phyloP scores from a whole-genome alignment of 2,797 vertebrate species.

The Glyptemys insculpta region DNA sequence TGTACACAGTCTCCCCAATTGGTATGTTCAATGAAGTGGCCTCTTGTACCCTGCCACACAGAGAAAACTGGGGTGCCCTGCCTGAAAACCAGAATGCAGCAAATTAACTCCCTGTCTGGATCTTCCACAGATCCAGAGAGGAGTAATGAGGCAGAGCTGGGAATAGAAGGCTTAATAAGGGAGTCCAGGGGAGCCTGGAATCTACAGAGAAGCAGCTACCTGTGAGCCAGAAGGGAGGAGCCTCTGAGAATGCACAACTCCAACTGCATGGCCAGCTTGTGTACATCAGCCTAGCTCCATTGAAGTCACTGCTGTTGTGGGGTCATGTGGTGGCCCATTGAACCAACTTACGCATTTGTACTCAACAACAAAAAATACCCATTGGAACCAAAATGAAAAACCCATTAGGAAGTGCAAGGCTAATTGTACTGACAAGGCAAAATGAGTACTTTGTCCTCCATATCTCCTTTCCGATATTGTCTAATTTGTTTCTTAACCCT shows the following conservation, averaged over 20 bases:
- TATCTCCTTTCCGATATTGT: not conserved
- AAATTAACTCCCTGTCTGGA: not conserved
- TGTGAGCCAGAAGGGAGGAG: not conserved
- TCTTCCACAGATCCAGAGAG: not conserved
- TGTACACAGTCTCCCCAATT: not conserved
- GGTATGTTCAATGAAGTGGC: not conserved
- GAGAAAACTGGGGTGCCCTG: not conserved
- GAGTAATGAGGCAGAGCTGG: accelerated
- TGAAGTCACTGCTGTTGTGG: not conserved
- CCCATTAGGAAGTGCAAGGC: not conserved
- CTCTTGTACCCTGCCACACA: not conserved
- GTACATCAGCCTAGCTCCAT: not conserved
- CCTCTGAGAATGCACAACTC: not conserved
- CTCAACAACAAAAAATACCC: not conserved
- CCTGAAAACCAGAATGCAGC: not conserved
- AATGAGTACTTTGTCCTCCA: not conserved
- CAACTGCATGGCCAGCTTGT: not conserved
- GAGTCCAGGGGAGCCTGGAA: not conserved
- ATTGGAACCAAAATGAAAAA: not conserved
- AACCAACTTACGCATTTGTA: not conserved
- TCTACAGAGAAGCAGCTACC: not conserved
- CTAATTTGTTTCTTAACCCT: not conserved
- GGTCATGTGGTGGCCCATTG: not conserved
- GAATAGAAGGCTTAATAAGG: not conserved
- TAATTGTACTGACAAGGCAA: not conserved